A percentile compares a stretch with the other conserved stretches of the same genome.
phyloP scores from a whole-genome alignment of 64 coral and sea anemone genomes.

The Montipora cactus region DNA sequence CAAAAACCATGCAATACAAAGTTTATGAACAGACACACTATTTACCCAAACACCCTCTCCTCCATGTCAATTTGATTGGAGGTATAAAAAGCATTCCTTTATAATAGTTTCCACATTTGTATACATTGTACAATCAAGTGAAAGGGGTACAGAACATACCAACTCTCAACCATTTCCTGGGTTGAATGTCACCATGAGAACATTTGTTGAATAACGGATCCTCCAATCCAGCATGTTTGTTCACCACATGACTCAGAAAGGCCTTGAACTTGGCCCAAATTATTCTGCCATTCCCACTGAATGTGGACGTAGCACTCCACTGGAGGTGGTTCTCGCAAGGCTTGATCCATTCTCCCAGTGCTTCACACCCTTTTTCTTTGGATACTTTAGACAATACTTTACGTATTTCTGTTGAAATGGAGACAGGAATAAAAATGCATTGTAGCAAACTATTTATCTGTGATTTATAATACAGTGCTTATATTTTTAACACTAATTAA shows the following conservation, averaged over 20 bases:
- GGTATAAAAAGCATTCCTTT: too few species aligned
- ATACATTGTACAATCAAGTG: too few species aligned
- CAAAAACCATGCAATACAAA: too few species aligned
- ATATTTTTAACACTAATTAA: too few species aligned
- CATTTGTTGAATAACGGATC: constrained; percentile 22
- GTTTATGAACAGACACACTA: too few species aligned
- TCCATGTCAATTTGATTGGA: too few species aligned
- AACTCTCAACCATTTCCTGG: neutral
- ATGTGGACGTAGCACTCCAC: constrained; percentile 8
- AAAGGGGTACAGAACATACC: constrained; percentile 7
- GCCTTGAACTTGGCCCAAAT: constrained; percentile 34
- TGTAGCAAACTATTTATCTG: neutral
- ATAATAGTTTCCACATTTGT: too few species aligned
- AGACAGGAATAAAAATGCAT: neutral
- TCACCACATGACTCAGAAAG: constrained; percentile 1
- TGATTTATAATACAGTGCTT: neutral
- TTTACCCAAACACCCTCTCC: too few species aligned
- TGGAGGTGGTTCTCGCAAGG: neutral
- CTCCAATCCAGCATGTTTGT: neutral
- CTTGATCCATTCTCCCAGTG: constrained; percentile 23
- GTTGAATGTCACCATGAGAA: constrained; percentile 1
- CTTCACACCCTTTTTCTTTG: constrained; percentile 1
- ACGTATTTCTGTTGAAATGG: too few species aligned
- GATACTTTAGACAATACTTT: neutral
- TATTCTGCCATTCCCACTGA: constrained; percentile 24